Base-by-base conservation (phyloP, 2,113 vertebrate species). In the Spheniscus mendiculus region DNA sequence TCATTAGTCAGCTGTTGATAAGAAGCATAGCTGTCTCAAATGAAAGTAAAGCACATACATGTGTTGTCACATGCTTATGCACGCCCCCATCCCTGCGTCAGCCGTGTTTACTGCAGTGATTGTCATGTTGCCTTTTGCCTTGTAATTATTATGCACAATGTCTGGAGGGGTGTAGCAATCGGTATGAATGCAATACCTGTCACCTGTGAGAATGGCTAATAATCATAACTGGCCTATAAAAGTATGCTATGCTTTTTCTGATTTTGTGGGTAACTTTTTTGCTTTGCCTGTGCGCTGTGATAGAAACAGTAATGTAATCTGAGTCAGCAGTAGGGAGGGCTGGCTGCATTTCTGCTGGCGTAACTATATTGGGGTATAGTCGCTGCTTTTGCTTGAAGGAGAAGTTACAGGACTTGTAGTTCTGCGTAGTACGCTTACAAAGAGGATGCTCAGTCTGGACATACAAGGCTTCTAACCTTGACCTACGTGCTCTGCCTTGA, bases 201-300 rank as follows among this genome's bases (percentile, higher is more conserved):
- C 27, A 18, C 17, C 15, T 49, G 1, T 7, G 26, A 38, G 53
- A 18, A 10, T n/a, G 27, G 23, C n/a, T 45, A 6, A 12, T 49
- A 18, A 2, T 63, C 44, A 10, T 10, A 44, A 12, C 66, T 74
- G 66, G 13, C 52, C 61, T 10, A 3, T 16, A 11, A 9, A n/a
- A 21, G 8, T 21, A 6, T 25, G 18, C 23, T 23, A 3, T 4
- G 0, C 42, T 76, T 3, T 42, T 44, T 22, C 26, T 73, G 55
- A 15, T n/a, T 71, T 70, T 44, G 59, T 30, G 29, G 53, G 1
- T 18, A 16, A 40, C 11, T 29, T 32, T 76, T 49, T 71, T 76
- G 56, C 58, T 18, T 73, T 0, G 0, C 36, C 78, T 2, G 7
- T 30, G 52, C 1, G 1, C 17, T 14, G 8, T 12, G 81, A 4